These are phyloP conservation scores for Polia nebulosa DNA, from an alignment of 2,888 invertebrate genomes.

Conservation along the genomic window DNA sequence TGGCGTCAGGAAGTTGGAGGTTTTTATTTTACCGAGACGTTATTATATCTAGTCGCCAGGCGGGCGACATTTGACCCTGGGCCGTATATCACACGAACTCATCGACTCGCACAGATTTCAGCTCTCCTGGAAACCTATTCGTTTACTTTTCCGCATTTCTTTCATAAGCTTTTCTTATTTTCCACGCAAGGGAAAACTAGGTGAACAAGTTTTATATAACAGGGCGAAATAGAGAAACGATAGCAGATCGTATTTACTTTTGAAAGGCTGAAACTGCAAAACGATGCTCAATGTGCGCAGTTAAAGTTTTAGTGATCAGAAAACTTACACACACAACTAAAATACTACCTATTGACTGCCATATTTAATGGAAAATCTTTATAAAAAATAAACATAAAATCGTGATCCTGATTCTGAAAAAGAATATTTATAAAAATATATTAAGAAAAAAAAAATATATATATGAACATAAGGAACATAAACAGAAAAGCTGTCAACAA, in stretches of 20 bases:
- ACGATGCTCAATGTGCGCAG: not conserved
- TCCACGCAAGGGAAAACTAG: slow-evolving; percentile 28
- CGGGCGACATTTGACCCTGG: slow-evolving; percentile 70
- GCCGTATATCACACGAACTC: slow-evolving; percentile 74
- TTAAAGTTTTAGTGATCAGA: not conserved
- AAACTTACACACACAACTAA: no score
- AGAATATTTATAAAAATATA: no score
- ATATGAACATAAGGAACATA: no score
- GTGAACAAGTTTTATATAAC: slow-evolving; percentile 21
- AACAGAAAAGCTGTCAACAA: no score
- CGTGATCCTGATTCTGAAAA: no score
- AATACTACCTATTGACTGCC: not conserved
- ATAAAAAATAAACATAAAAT: no score
- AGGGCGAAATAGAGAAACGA: slow-evolving; percentile 7
- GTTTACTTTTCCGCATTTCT: slow-evolving; percentile 62
- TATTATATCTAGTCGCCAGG: slow-evolving; percentile 55
- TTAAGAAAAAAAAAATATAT: no score
- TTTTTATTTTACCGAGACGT: slow-evolving; percentile 55
- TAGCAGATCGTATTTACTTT: slow-evolving; percentile 19
- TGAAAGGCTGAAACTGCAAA: not conserved
- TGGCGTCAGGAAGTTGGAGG: slow-evolving; percentile 34
- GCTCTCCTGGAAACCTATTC: slow-evolving; percentile 60
- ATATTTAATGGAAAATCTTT: not conserved
- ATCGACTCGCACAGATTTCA: slow-evolving; percentile 70
- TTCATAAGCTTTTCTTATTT: slow-evolving; percentile 60